phyloP scores from a whole-genome alignment of 2,797 vertebrate genomes.

The Anableps anableps region DNA sequence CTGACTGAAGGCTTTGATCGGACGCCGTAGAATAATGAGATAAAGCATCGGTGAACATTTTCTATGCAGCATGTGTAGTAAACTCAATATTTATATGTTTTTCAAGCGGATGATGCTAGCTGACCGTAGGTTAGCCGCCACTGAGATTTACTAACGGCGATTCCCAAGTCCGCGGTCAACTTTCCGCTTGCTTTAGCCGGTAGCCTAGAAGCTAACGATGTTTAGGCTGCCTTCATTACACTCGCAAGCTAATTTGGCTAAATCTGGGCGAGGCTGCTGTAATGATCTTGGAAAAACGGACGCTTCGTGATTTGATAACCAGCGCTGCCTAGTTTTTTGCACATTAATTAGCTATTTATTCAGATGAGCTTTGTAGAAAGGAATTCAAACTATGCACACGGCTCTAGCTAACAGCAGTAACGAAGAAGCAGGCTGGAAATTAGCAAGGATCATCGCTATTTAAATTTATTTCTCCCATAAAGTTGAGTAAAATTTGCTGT shows the following conservation, averaged over 20 bases:
- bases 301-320: slow-evolving; percentile 6
- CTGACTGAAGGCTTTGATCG: slow-evolving; percentile 67
- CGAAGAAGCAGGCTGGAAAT: slow-evolving; percentile 52
- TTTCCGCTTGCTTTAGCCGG: slow-evolving; percentile 73
- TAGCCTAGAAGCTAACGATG: slow-evolving; percentile 76
- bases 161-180: slow-evolving; percentile 70
- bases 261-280: slow-evolving; percentile 52
- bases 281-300: slow-evolving; percentile 33
- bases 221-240: slow-evolving; percentile 46
- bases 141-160: slow-evolving; percentile 62
- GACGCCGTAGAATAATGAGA: slow-evolving; percentile 49
- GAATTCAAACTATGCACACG: slow-evolving; percentile 73
- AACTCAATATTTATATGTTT: neutral
- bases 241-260: slow-evolving; percentile 58
- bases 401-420: slow-evolving; percentile 66
- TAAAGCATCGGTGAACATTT: slow-evolving; percentile 18
- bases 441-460: slow-evolving; percentile 52
- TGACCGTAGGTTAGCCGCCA: slow-evolving; percentile 21
- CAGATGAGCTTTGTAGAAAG: slow-evolving; percentile 48
- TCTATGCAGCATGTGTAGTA: neutral
- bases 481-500: slow-evolving; percentile 14
- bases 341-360: slow-evolving; percentile 60
- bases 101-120: neutral
- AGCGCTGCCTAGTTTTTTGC: slow-evolving; percentile 3
- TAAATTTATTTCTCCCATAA: slow-evolving; percentile 11